A percentile compares a stretch with the other conserved stretches of the same genome.
phyloP scores from a whole-genome alignment of 2,888 invertebrate species.

The Drosophila kokeensis region DNA sequence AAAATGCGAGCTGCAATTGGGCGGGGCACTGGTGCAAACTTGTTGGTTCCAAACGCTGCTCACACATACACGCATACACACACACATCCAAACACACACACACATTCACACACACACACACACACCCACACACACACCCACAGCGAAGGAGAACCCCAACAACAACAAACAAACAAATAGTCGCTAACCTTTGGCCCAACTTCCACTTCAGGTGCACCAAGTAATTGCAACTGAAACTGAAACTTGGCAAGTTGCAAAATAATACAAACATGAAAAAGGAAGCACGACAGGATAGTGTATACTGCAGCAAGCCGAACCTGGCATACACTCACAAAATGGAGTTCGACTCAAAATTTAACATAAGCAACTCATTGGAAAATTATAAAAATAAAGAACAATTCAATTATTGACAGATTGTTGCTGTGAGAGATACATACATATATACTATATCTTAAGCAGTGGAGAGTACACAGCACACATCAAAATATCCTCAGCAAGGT shows the following conservation, averaged over 20 bases:
- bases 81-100: constrained; percentile 19
- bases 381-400: neutral
- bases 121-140: constrained; percentile 16
- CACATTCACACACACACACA: constrained; percentile 26
- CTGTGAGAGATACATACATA: too few species aligned
- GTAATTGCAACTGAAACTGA: constrained; percentile 76
- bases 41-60: constrained; percentile 25
- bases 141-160: constrained; percentile 1
- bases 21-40: constrained; percentile 29
- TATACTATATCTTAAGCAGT: too few species aligned
- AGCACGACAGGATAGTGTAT: neutral
- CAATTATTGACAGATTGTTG: neutral
- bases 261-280: constrained; percentile 11
- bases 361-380: neutral
- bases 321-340: neutral
- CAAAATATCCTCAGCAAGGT: neutral
- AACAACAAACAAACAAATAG: constrained; percentile 68
- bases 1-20: constrained; percentile 46
- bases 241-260: constrained; percentile 71
- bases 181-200: constrained; percentile 70
- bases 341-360: neutral
- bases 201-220: constrained; percentile 76
- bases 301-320: neutral
- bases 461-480: neutral
- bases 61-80: constrained; percentile 24